Base-by-base conservation (phyloP, 2,113 vertebrate species). In the Periophthalmus modestus region DNA sequence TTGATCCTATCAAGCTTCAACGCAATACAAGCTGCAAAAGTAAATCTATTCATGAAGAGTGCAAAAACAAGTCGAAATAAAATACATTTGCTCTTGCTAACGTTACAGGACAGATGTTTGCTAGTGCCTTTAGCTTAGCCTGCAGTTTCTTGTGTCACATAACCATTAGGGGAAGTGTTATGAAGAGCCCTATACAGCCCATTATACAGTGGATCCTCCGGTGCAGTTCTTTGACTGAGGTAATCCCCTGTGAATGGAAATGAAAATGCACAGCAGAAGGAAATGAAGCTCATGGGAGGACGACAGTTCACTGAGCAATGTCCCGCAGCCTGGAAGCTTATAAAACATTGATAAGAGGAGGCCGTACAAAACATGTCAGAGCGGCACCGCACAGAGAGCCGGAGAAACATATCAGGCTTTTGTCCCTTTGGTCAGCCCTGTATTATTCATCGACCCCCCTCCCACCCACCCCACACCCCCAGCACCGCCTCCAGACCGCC, bases 281-380 rank as follows among this genome's bases (percentile, higher is more conserved):
- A 77, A 83, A 80, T 54, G 62, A 68, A 71, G 68, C 72, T 71
- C 57, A 28, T 36, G 28, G 74, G 63, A 72, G 72, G 55, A 66
- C 9, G 39, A 69, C 55, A 79, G 81, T 79, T 73, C 70, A 72
- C 69, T 73, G 69, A 74, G 59, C 72, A 78, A 78, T 74, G 71
- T 81, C 54, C 75, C 70, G 33, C 23, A 65, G 80, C 75, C 65
- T 11, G 47, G 62, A 55, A 75, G 75, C 61, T 58, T 81, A 75
- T 81, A 75, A 81, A 81, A 84, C 61, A 79, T 81, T 75, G 55
- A 84, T 81, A 68, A 72, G 24, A 71, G 75, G 70, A 39, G 62
- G 67, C 71, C 59, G 71, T 73, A 77, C 43, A 70, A 59, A 77
- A 77, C 67, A 82, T 66, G 69, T 73, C 36, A 68, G 34, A 46